Evolutionary conservation across 2,888 invertebrate genomes (phyloP), one percentile per base, ranked within the genome.

Genomic region (Gonocerus acuteangulatus): DNA sequence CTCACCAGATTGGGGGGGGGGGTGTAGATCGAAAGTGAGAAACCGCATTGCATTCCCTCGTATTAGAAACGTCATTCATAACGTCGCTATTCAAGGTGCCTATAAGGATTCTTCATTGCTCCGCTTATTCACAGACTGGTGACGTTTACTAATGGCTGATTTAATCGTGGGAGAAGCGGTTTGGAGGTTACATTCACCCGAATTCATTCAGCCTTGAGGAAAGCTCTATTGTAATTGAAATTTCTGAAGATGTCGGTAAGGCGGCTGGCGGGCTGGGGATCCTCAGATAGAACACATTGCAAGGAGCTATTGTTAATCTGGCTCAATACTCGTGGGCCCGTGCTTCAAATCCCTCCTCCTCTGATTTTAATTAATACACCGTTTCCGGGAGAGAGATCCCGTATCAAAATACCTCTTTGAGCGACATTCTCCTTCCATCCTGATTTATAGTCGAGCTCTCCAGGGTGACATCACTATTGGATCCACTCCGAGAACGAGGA

Each of bases 211-310:
- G 62, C 57, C 56, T 59, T 54, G 59, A 59, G 62, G 62, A 64
- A 64, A 62, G 64, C 64, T 59, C 62, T 62, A 64, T 64, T 64
- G 64, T 64, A 64, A 64, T 64, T 64, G 61, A 64, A 64, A 64
- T 64, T 64, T 60, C 58, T 62, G 64, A 64, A 62, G 64, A 62
- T 62, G 54, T 45, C 56, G 44, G 56, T 22, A 45, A 45, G 56
- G 36, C 52, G 52, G 56, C 16, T 16, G 15, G 49, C 11, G 15
- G 49, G 15, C n/a, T 13, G 32, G 23, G 27, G 44, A 16, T 23
- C n/a, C 22, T 44, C 34, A 56, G 56, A 56, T 56, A 56, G 56
- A 56, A 56, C 52, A 54, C 52, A 39, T 21, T 52, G 52, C 52
- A 52, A 52, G 52, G 52, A 32, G 22, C 34, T 44, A 56, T 56